phyloP scores from a whole-genome alignment of 2,797 vertebrate species.

The Enteromius thamalakanensis region DNA sequence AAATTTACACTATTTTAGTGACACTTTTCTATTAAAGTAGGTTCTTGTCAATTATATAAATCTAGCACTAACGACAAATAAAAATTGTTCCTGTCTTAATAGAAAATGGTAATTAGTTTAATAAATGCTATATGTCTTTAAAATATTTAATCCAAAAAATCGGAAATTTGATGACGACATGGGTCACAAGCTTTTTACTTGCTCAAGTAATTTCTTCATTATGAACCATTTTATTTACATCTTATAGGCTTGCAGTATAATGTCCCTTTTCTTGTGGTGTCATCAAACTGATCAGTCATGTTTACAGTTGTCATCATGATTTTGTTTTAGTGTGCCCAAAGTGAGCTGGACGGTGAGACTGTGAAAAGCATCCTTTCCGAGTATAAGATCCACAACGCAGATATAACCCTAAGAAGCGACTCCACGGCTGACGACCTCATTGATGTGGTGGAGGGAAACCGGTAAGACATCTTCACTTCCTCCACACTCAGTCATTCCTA shows the following conservation, averaged over 20 bases:
- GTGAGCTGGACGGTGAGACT: constrained; percentile 89
- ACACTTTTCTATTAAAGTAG: neutral
- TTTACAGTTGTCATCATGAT: neutral
- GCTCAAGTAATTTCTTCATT: neutral
- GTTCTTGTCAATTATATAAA: neutral
- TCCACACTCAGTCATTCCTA: constrained; percentile 3
- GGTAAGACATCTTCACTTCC: constrained; percentile 73
- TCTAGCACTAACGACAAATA: neutral
- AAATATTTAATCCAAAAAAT: neutral
- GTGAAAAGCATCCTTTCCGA: constrained; percentile 96
- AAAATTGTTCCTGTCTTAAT: neutral
- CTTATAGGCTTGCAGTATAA: neutral
- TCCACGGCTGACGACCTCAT: constrained; percentile 96
- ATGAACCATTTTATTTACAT: neutral
- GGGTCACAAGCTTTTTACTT: neutral
- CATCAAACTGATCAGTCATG: neutral
- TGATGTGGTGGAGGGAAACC: constrained; percentile 97
- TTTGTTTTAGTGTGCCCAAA: constrained; percentile 86
- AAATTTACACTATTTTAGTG: neutral
- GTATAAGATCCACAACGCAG: constrained; percentile 98
- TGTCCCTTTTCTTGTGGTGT: neutral
- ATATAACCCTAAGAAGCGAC: constrained; percentile 93
- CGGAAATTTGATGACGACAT: neutral
- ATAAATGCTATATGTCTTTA: neutral
- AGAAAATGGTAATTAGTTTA: neutral